phyloP scores from a whole-genome alignment of 1,140 invertebrate genomes.

The Drepana arcuata region DNA sequence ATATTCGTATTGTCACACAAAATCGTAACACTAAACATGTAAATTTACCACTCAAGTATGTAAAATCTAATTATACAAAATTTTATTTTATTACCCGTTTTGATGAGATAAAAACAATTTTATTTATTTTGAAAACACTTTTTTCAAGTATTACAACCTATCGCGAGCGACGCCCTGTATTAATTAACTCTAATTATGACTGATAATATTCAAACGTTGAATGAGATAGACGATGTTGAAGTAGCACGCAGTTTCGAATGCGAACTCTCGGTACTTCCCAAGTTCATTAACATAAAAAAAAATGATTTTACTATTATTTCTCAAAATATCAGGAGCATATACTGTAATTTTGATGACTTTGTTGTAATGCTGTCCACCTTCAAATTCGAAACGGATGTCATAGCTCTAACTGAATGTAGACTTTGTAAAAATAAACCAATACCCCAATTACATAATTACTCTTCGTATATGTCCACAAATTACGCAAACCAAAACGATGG shows the following conservation, averaged over 20 bases:
- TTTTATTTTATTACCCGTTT: no score
- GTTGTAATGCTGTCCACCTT: constrained; percentile 3
- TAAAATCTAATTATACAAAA: no score
- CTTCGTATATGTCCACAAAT: background rate
- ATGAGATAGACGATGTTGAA: constrained; percentile 9
- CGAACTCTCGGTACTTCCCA: constrained; percentile 1
- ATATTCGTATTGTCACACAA: no score
- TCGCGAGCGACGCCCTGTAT: no score
- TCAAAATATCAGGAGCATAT: no score
- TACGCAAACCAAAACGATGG: constrained; percentile 6
- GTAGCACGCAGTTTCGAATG: constrained; percentile 2
- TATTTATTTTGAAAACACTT: no score
- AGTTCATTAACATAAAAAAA: constrained; percentile 5
- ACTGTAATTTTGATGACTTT: constrained; percentile 19
- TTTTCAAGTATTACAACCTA: no score
- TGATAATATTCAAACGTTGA: no score
- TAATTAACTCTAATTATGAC: no score
- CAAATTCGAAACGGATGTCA: constrained; percentile 10
- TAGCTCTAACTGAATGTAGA: constrained; percentile 21
- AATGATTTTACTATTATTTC: constrained; percentile 11
- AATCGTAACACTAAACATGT: no score
- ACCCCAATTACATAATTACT: constrained; percentile 6
- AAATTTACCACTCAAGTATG: no score
- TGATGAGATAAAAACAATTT: no score
- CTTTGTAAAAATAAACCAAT: constrained; percentile 13